Conservation (phyloP, 2,888 invertebrate species). For the Cerceris ruficornis region DNA sequence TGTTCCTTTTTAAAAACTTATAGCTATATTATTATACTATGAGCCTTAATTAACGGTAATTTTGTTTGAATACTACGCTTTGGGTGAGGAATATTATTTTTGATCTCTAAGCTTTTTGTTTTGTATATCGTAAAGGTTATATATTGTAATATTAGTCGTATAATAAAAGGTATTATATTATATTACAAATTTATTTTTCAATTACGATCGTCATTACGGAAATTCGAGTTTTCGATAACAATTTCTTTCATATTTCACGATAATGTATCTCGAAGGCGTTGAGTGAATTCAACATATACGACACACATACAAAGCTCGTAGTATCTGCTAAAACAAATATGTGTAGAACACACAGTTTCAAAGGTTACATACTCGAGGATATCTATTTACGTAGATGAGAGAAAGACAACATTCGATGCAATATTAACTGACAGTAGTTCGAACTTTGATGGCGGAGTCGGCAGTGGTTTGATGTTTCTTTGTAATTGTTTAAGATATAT, state of each 20-base stretch:
- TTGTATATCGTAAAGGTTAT: no score
- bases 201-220: not conserved
- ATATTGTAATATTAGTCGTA: no score
- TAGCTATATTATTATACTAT: not conserved
- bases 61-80: not conserved
- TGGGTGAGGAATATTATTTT: no score
- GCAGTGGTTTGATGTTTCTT: not conserved
- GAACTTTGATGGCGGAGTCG: not conserved
- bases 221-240: not conserved
- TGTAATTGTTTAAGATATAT: not conserved
- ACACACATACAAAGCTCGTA: not conserved
- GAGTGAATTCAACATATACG: not conserved
- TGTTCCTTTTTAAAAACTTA: not conserved
- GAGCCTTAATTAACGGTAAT: not conserved
- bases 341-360: not conserved
- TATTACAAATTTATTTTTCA: not conserved
- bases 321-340: not conserved
- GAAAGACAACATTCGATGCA: not conserved
- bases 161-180: no score
- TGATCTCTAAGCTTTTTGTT: no score
- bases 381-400: not conserved
- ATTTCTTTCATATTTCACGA: not conserved
- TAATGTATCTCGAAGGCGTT: not conserved
- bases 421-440: not conserved
- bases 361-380: not conserved